Evolutionary conservation across 2,113 vertebrate species (phyloP), one percentile per base, ranked within the genome.

Genomic region (Poeciliopsis turrubarensis): DNA sequence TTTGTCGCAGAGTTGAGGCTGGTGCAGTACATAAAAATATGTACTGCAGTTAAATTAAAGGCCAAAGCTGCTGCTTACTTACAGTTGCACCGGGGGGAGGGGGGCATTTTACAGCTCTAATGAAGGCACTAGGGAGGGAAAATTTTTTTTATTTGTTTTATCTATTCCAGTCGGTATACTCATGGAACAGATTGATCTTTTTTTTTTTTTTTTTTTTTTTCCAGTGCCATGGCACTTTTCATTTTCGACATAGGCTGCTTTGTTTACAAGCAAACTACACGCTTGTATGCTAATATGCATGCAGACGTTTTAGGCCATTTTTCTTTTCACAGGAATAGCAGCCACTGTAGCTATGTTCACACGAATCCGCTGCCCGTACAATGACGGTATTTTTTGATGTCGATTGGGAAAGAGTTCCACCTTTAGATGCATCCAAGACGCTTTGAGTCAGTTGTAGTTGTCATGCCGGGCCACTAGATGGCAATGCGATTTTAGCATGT

Each of bases 1-100:
- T 68, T 70, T 75, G 80, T 87, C 77, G 39, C 78, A 51, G 83
- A 76, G 70, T 83, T 83, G 85, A 78, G 85, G 73, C 80, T 85
- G 77, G 63, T 80, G 85, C 81, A 88, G 29, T 29, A 87, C 72
- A 77, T 69, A 72, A 84, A 84, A 37, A 37, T 37, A 37, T 11
- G 34, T 37, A 37, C 34, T 37, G 34, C 34, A 37, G 34, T 37
- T 37, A 37, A 37, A 37, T 37, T 37, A 37, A 37, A 37, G 34
- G 34, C 34, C 34, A 75, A 86, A 81, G 81, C 54, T 80, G 81
- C 81, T 87, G 63, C 74, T 75, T 90, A 54, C 17, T 87, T 84
- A 84, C 66, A 75, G 4, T 83, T 11, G 73, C 72, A 32, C 71
- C 12, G 34, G 34, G 9, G 10, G 9, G 65, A 65, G 57, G 80